Evolutionary conservation across 1,140 invertebrate species (phyloP).

Genomic region (Sinonovacula constricta): DNA sequence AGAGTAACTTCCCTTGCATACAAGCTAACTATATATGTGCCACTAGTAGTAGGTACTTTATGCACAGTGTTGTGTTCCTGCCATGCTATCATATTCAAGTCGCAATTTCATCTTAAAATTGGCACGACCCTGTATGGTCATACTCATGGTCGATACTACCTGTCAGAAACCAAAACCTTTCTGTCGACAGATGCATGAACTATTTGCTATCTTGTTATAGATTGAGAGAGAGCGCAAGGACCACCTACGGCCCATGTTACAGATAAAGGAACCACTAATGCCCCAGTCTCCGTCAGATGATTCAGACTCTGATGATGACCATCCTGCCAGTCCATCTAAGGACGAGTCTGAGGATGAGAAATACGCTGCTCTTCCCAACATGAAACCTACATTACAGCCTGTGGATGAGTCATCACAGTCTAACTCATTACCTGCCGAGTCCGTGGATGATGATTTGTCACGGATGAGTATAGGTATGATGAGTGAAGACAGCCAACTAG

Average conservation of each 20-base stretch:
- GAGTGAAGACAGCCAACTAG: slow-evolving; percentile 54
- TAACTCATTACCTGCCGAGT: slow-evolving; percentile 51
- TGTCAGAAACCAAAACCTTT: too few relatives aligned
- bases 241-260: slow-evolving; percentile 86
- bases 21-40: too few relatives aligned
- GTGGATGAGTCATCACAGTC: slow-evolving; percentile 51
- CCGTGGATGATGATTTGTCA: slow-evolving; percentile 60
- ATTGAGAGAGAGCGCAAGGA: slow-evolving; percentile 86
- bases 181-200: too few relatives aligned
- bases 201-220: too few relatives aligned
- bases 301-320: slow-evolving; percentile 25
- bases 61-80: too few relatives aligned
- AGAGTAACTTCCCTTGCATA: too few relatives aligned
- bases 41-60: too few relatives aligned
- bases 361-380: slow-evolving; percentile 56
- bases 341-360: slow-evolving; percentile 46
- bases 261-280: slow-evolving; percentile 62
- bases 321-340: slow-evolving; percentile 22
- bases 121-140: too few relatives aligned
- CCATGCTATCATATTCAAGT: too few relatives aligned
- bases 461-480: slow-evolving; percentile 47
- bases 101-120: too few relatives aligned
- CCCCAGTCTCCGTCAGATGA: slow-evolving; percentile 47
- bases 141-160: too few relatives aligned
- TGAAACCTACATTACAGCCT: slow-evolving; percentile 68